Base-by-base conservation (phyloP, 2,113 vertebrate species). In the Leucopsar rothschildi region DNA sequence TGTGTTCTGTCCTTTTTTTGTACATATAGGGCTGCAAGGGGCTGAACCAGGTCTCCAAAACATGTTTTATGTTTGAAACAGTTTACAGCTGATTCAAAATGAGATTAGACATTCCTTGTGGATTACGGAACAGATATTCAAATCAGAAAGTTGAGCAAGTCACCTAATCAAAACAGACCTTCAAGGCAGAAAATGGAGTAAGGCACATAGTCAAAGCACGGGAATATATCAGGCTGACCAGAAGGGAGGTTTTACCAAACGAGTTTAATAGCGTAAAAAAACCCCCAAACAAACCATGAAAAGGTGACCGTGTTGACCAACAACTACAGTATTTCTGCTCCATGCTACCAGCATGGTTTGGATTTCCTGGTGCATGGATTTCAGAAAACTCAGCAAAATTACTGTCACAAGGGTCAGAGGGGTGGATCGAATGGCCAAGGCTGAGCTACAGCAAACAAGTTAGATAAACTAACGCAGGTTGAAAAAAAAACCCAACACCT, bases 331-430 rank as follows among this genome's bases (percentile, higher is more conserved):
- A 31, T 4, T 29, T 40, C 8, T 72, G 61, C 19, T 68, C 20
- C 10, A 1, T 5, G 14, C 5, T 23, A 18, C 6, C 35, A n/a
- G 12, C 6, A 22, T 0, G 0, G 19, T 42, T 33, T 19, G 19
- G 15, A 19, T 19, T 39, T 86, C 55, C 39, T 86, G 52, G 57
- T 1, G 0, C 20, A 3, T 2, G 25, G 29, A 39, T 35, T 49
- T 11, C 18, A 6, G 47, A 63, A 83, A 71, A 70, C 28, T 24
- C 52, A 33, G 31, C 29, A 35, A 44, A 84, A 66, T 31, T 44
- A 68, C 28, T 22, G 44, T 75, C 24, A 60, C 63, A 64, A 71
- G 31, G 75, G 87, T 91, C 87, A 87, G 27, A 47, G 29, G 13
- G 15, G 23, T 12, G n/a, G 60, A 40, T 76, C 27, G 10, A 64